These are phyloP conservation scores for Leptoclinus maculatus DNA, from an alignment of 2,797 vertebrate genomes.

Conservation along the genomic window DNA sequence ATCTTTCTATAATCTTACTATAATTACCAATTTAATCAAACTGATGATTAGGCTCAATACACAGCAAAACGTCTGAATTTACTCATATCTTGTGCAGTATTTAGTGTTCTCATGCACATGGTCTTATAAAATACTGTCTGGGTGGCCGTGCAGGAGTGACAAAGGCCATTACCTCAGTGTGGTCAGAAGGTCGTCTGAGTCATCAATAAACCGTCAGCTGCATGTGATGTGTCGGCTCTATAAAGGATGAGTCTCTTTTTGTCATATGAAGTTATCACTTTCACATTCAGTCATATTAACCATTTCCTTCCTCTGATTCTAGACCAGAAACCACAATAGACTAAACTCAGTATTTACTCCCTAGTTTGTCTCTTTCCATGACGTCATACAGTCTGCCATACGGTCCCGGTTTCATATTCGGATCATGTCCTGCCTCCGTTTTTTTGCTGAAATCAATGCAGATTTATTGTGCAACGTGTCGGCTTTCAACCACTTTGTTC, in stretches of 20 bases:
- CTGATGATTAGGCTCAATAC: not conserved
- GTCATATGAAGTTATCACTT: slow-evolving; percentile 10
- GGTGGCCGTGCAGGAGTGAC: not conserved
- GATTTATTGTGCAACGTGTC: not conserved
- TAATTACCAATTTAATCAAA: not conserved
- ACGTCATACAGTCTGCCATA: not conserved
- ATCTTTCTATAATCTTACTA: not conserved
- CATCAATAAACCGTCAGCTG: slow-evolving; percentile 15
- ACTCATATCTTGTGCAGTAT: not conserved
- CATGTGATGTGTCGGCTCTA: slow-evolving; percentile 21
- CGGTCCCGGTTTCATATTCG: not conserved
- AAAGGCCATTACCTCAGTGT: slow-evolving; percentile 2
- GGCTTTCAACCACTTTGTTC: not conserved
- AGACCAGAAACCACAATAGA: not conserved
- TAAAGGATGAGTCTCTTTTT: not conserved
- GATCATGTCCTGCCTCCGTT: not conserved
- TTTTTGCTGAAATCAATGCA: not conserved
- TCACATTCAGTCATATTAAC: slow-evolving; percentile 24
- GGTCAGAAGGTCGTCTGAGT: slow-evolving; percentile 21
- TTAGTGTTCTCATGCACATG: not conserved
- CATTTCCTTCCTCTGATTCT: slow-evolving; percentile 6
- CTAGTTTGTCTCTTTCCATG: not conserved
- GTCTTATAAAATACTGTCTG: slow-evolving; percentile 5
- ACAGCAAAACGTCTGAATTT: not conserved
- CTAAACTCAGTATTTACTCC: not conserved